Base-by-base conservation (phyloP, 2,113 vertebrate species). In the Muscicapa adusta region DNA sequence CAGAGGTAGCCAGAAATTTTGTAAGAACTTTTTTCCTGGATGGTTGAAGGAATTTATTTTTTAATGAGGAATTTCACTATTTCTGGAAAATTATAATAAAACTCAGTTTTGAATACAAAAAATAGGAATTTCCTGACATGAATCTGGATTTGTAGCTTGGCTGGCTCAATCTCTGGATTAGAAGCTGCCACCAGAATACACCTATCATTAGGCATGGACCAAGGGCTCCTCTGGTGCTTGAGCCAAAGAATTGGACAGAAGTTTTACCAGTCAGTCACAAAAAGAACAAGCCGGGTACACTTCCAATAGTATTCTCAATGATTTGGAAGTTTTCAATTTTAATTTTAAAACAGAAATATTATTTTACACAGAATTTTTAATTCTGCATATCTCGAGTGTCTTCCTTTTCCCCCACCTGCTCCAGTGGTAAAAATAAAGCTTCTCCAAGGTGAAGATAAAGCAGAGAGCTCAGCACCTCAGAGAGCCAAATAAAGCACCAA, bases 361-460 rank as follows among this genome's bases (percentile, higher is more conserved):
- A n/a, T 45, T 78, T 67, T n/a, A 33, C 31, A 14, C 1, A 43
- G 11, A 33, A 13, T 29, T 91, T 73, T 54, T 15, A 73, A 38
- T 19, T 47, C 14, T 34, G 4, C 42, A 7, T 5, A 5, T 18
- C 10, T 10, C 2, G 0, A 61, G 53, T 22, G 2, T 9, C 10
- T 76, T 58, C 60, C 31, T 76, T 66, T 66, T 38, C 16, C 20
- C 29, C 15, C 6, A n/a, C 2, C 7, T 86, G 12, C 17, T 85
- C 33, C 38, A 60, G 34, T 34, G 20, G 13, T 58, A 25, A 58
- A 85, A 6, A 17, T 23, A 56, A 63, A 57, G 13, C 10, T 68
- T 85, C 15, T 58, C 67, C 22, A 28, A 82, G 28, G 18, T 40
- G 66, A 81, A 48, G 15, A 16, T 20, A 57, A 76, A 76, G 15